Conservation (phyloP, 2,888 invertebrate genomes). For the Clistopyga incitator region DNA sequence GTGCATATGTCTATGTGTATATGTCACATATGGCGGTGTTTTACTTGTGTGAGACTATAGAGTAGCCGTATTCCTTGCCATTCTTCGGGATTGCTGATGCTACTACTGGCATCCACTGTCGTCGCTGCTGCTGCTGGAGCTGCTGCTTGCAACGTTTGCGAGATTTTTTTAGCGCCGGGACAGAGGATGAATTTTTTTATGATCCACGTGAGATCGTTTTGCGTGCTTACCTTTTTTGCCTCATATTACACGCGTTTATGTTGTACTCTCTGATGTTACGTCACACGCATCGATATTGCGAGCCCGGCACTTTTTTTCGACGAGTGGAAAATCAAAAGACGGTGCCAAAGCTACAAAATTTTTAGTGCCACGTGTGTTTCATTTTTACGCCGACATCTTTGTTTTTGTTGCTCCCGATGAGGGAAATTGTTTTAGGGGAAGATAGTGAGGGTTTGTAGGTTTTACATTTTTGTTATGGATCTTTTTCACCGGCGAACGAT, state of each 20-base stretch:
- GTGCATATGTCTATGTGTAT: not conserved
- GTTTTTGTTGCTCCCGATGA: not conserved
- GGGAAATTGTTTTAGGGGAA: not conserved
- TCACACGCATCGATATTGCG: not conserved
- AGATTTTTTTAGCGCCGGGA: constrained; percentile 52
- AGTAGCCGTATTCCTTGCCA: constrained; percentile 33
- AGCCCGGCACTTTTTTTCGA: constrained; percentile 16
- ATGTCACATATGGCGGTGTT: not conserved
- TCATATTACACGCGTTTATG: constrained; percentile 48
- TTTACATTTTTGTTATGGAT: not conserved
- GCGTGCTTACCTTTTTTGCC: constrained; percentile 14
- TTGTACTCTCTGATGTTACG: constrained; percentile 20
- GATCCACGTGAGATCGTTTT: constrained; percentile 28
- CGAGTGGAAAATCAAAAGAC: constrained; percentile 19
- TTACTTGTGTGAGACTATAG: not conserved
- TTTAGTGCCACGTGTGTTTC: not conserved
- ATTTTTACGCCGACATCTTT: not conserved
- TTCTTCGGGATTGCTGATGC: constrained; percentile 44
- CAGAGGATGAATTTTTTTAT: constrained; percentile 61
- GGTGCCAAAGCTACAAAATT: not conserved
- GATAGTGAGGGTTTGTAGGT: not conserved
- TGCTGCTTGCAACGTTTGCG: constrained; percentile 51
- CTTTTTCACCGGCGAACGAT: not conserved
- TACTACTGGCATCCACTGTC: constrained; percentile 26
- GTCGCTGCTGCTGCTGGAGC: constrained; percentile 35